phyloP scores from a whole-genome alignment of 2,113 vertebrate species.

The Machaerirhynchus nigripectus region DNA sequence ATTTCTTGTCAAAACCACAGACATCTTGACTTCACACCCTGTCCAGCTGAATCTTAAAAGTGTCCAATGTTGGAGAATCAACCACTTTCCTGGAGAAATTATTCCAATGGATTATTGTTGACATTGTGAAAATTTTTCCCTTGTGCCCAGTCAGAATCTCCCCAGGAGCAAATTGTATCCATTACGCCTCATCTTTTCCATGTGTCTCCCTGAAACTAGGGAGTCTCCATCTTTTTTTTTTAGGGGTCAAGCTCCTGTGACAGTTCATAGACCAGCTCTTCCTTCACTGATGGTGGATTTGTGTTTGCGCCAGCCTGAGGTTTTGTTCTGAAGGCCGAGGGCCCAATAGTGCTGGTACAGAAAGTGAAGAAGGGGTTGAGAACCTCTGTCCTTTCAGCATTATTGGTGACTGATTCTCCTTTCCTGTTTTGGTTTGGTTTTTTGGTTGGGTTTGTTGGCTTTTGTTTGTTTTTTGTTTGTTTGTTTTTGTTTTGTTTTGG shows the following conservation, averaged over 20 bases:
- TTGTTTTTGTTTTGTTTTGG: not conserved
- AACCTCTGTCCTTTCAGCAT: not conserved
- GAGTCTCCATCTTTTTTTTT: not conserved
- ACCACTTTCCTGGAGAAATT: not conserved
- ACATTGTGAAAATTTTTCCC: not conserved
- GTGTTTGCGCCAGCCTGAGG: not conserved
- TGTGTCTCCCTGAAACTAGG: not conserved
- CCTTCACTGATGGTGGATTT: not conserved
- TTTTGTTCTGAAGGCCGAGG: accelerated
- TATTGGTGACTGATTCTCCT: not conserved
- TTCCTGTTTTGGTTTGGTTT: not conserved
- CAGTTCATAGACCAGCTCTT: not conserved
- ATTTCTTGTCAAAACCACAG: not conserved
- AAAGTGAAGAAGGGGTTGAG: not conserved
- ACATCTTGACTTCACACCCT: not conserved
- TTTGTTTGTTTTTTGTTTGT: not conserved
- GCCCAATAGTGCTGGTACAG: not conserved
- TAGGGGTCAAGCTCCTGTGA: not conserved
- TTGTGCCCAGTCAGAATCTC: not conserved
- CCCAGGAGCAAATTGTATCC: not conserved
- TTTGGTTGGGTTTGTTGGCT: not conserved
- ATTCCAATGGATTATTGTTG: not conserved
- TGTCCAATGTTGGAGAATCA: not conserved
- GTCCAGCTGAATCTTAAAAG: not conserved
- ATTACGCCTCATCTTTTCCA: not conserved